Evolutionary conservation across 2,888 invertebrate species (phyloP).

Genomic region (Leucozona laternaria): DNA sequence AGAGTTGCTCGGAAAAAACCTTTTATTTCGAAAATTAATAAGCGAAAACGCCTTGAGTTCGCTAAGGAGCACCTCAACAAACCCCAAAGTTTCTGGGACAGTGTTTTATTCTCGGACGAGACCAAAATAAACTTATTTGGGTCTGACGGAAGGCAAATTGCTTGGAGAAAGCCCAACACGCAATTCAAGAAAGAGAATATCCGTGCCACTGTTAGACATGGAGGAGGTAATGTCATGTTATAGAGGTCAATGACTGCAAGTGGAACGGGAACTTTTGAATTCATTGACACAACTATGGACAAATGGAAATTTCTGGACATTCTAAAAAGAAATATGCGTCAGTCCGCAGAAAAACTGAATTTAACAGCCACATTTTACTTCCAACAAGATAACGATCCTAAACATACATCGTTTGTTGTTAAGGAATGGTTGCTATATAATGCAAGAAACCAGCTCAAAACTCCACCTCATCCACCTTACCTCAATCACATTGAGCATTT

Average conservation of each 20-base stretch:
- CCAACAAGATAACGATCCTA: too few species aligned
- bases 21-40: too few species aligned
- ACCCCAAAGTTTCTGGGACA: not conserved
- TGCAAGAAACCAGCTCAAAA: not conserved
- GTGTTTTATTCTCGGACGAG: too few species aligned
- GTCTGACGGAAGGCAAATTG: too few species aligned
- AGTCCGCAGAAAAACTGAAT: too few species aligned
- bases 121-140: too few species aligned
- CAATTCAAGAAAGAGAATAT: not conserved
- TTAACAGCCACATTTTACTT: too few species aligned
- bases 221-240: conserved; percentile 1
- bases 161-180: not conserved
- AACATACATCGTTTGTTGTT: not conserved
- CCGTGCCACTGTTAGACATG: not conserved
- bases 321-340: too few species aligned
- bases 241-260: not conserved
- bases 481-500: not conserved
- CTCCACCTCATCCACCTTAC: not conserved
- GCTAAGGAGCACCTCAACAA: too few species aligned
- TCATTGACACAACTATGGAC: too few species aligned
- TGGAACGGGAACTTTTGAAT: conserved; percentile 13
- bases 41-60: not conserved
- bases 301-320: too few species aligned
- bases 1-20: too few species aligned
- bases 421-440: not conserved